phyloP scores from a whole-genome alignment of 2,888 invertebrate genomes.

The Piscicola geometra region DNA sequence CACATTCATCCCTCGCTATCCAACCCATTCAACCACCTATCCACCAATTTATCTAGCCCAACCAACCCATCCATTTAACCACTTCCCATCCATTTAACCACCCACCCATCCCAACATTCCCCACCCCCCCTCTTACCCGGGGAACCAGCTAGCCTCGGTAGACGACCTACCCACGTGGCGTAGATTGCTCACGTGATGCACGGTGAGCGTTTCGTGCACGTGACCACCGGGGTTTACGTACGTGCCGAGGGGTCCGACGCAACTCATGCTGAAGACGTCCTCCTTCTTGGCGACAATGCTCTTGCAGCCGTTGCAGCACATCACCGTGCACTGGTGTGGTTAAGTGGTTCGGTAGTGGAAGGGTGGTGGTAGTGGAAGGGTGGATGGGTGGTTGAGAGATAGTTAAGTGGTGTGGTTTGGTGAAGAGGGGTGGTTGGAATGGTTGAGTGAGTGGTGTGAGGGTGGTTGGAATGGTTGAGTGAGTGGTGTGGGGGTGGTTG shows the following conservation, averaged over 20 bases:
- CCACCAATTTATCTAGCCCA: not conserved
- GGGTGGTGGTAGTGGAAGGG: no score
- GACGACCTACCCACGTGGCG: slow-evolving; percentile 60
- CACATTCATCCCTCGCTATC: no score
- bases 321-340: slow-evolving; percentile 53
- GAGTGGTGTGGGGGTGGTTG: no score
- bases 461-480: no score
- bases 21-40: no score
- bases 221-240: slow-evolving; percentile 76
- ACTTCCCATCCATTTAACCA: not conserved
- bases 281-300: slow-evolving; percentile 58
- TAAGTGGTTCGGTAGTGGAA: no score
- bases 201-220: slow-evolving; percentile 75
- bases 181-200: slow-evolving; percentile 55
- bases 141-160: slow-evolving; percentile 77
- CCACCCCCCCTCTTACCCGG: slow-evolving; percentile 62
- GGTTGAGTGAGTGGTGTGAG: no score
- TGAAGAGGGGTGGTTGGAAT: no score
- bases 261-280: slow-evolving; percentile 74
- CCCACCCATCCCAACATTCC: not conserved
- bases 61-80: not conserved
- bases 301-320: slow-evolving; percentile 58
- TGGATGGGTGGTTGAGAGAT: no score
- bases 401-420: no score
- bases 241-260: slow-evolving; percentile 71